Evolutionary conservation across 2,113 vertebrate genomes (phyloP).

Genomic region (Pyxicephalus adspersus): DNA sequence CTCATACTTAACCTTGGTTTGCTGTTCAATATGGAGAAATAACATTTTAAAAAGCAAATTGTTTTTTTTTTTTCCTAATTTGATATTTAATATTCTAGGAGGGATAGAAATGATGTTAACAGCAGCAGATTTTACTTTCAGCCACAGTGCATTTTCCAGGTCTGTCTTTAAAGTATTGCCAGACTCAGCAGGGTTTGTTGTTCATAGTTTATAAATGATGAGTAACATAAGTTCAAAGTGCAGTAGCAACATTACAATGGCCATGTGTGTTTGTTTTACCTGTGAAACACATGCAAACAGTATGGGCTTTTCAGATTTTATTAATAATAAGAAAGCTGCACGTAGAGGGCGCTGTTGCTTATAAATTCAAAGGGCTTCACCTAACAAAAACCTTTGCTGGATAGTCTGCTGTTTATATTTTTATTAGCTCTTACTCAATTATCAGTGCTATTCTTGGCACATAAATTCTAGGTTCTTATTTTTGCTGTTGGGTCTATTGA

Average conservation of each 20-base stretch:
- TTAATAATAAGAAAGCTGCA: constrained; percentile 60
- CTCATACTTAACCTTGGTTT: too few relatives aligned
- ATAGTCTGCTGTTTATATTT: constrained; percentile 65
- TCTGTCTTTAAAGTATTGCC: constrained; percentile 3
- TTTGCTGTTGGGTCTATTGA: constrained; percentile 59
- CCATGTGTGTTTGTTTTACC: constrained; percentile 53
- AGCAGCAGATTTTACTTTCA: background rate
- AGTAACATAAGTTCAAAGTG: constrained; percentile 28
- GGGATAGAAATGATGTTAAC: background rate
- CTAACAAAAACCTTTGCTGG: constrained; percentile 61
- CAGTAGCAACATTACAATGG: constrained; percentile 10
- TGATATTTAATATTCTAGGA: background rate
- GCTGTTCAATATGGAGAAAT: background rate
- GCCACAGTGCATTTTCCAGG: background rate
- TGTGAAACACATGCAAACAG: constrained; percentile 42
- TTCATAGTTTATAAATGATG: constrained; percentile 14
- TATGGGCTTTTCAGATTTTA: constrained; percentile 42
- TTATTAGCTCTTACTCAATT: constrained; percentile 65
- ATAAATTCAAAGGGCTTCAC: constrained; percentile 67
- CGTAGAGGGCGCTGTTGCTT: constrained; percentile 84
- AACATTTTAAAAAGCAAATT: background rate
- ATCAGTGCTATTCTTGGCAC: constrained; percentile 60
- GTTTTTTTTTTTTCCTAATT: background rate
- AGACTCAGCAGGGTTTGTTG: background rate
- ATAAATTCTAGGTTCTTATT: constrained; percentile 65